Percentiles rank a stretch among this genome's conserved stretches.
Conservation (phyloP, 2,113 vertebrate genomes). For the Ptychochromis oligacanthus region DNA sequence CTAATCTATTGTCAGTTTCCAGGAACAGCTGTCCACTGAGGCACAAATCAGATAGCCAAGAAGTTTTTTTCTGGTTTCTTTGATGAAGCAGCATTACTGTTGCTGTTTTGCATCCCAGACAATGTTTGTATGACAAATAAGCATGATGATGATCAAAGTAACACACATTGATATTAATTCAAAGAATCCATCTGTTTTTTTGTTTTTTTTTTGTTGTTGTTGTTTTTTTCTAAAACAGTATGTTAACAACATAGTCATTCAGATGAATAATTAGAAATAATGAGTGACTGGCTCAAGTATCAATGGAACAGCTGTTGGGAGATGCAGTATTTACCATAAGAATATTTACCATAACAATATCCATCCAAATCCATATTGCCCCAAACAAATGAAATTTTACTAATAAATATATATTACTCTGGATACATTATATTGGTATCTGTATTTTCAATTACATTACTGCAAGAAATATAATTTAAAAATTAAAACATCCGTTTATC, state of each 20-base stretch:
- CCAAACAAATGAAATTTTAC: background rate
- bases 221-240: background rate
- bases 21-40: constrained; percentile 15
- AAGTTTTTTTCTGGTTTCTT: background rate
- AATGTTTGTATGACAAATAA: constrained; percentile 2
- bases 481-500: background rate
- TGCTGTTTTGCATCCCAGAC: background rate
- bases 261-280: background rate
- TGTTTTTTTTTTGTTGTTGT: too few relatives aligned
- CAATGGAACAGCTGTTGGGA: background rate
- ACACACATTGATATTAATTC: background rate
- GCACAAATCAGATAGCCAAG: background rate
- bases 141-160: background rate
- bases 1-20: constrained; percentile 33
- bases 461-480: background rate
- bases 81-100: background rate
- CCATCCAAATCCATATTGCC: too few relatives aligned
- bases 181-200: background rate
- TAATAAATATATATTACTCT: background rate
- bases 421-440: background rate
- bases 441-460: background rate
- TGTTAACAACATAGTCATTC: background rate
- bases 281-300: background rate
- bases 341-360: too few relatives aligned
- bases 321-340: too few relatives aligned